Base-by-base conservation (phyloP, 2,797 vertebrate species). In the Xyrichtys novacula region DNA sequence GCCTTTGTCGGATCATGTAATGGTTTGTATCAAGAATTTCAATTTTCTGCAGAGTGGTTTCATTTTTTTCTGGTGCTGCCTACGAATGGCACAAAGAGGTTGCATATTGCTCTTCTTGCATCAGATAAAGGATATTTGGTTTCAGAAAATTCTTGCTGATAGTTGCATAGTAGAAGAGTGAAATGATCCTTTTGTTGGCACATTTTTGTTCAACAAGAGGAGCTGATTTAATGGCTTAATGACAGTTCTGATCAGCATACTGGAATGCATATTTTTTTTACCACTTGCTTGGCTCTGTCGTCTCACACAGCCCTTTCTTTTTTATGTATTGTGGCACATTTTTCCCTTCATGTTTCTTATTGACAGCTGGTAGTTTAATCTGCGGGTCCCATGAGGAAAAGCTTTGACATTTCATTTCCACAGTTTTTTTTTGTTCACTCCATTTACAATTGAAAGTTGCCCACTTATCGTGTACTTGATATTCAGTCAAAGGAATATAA, bases 381-480 rank as follows among this genome's bases (percentile, higher is more conserved):
- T 68, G 44, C 9, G 14, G 9, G 50, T 67, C 69, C 56, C 50
- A 34, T 0, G 29, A 71, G 75, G 28, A 23, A 64, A 56, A 22
- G 16, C 48, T 50, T 46, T 42, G 54, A 74, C 50, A 49, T 73
- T 29, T 43, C 47, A 10, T 23, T 55, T 73, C 57, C 32, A 65
- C 61, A 59, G 62, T 46, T 19, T 23, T 56, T 61, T 31, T 19
- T 11, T 15, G 23, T 60, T 64, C 47, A 59, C 54, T 46, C 14
- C 43, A 25, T 46, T 46, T 25, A 46, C 44, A 25, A 46, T 25
- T 14, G 11, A 46, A 23, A 46, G 22, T 77, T 11, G 5, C 29
- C 26, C 72, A 39, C 76, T 66, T 85, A 65, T 59, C 47, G 34
- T 42, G 39, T 16, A 42, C 26, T 71, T 71, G 20, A 50, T 60